Conservation (phyloP, 1,140 invertebrate species). For the Chlorops oryzae region DNA sequence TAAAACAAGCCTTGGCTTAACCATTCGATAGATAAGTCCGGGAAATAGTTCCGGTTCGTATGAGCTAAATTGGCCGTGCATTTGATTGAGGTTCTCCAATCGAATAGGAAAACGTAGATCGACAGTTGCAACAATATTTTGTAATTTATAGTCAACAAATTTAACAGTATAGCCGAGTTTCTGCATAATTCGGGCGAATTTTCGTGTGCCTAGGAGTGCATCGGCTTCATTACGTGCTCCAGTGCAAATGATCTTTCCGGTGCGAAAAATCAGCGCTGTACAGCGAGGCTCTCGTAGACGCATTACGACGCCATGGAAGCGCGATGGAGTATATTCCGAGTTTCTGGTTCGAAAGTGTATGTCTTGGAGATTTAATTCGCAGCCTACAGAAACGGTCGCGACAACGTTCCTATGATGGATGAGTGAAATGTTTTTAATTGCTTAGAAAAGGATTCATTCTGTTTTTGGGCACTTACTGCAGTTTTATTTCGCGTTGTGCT, state of each 20-base stretch:
- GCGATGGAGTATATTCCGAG: slow-evolving; percentile 97
- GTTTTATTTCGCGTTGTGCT: slow-evolving; percentile 40
- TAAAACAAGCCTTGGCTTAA: slow-evolving; percentile 90
- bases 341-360: slow-evolving; percentile 96
- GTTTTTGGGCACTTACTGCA: slow-evolving; percentile 43
- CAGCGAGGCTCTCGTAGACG: slow-evolving; percentile 92
- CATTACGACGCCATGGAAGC: slow-evolving; percentile 99
- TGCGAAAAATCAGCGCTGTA: slow-evolving; percentile 95
- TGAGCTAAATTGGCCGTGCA: slow-evolving; percentile 92
- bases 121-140: slow-evolving; percentile 98
- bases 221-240: slow-evolving; percentile 95
- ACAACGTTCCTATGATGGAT: slow-evolving; percentile 75
- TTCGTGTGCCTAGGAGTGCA: slow-evolving; percentile 87
- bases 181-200: slow-evolving; percentile 97
- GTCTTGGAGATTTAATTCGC: slow-evolving; percentile 77
- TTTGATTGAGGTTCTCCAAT: slow-evolving; percentile 88
- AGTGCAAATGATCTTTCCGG: slow-evolving; percentile 98
- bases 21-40: slow-evolving; percentile 95
- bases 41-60: slow-evolving; percentile 93
- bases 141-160: slow-evolving; percentile 95
- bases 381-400: slow-evolving; percentile 86
- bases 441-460: not conserved
- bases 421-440: not conserved
- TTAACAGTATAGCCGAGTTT: slow-evolving; percentile 95
- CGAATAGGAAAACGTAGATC: slow-evolving; percentile 97